Percentiles rank a stretch among this genome's conserved stretches.
Conservation (phyloP, 1,140 invertebrate genomes). For the Trachelipus rathkii region DNA sequence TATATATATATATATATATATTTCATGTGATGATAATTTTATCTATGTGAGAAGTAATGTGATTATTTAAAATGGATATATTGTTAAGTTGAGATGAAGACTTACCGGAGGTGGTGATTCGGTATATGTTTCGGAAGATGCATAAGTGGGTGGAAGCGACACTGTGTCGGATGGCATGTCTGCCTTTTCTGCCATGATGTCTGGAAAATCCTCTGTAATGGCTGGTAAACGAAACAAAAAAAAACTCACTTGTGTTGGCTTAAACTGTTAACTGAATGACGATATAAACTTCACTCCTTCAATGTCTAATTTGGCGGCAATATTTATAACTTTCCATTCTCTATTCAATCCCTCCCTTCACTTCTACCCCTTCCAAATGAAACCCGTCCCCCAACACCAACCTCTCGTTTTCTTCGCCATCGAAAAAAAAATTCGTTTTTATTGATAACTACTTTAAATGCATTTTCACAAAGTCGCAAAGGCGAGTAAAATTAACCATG, state of each 20-base stretch:
- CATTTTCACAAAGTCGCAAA: no score
- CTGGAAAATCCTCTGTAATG: neutral
- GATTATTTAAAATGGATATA: no score
- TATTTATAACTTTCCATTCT: conserved; percentile 1
- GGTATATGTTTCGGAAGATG: neutral
- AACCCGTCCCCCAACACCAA: neutral
- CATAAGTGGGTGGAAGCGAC: neutral
- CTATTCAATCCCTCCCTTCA: neutral
- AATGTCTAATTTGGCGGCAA: neutral
- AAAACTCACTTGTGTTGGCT: neutral
- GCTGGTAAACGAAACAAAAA: neutral
- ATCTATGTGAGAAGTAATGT: no score
- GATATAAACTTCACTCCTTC: neutral
- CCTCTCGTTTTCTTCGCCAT: no score
- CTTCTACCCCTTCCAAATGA: neutral
- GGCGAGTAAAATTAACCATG: no score
- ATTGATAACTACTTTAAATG: no score
- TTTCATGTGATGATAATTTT: no score
- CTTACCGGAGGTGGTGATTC: neutral
- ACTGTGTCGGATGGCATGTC: neutral
- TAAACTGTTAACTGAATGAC: no score
- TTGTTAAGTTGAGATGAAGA: no score
- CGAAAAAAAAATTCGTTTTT: no score
- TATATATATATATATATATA: no score
- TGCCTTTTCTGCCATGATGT: neutral